Base-by-base conservation (phyloP, 2,113 vertebrate species). In the Cinclus mexicanus region DNA sequence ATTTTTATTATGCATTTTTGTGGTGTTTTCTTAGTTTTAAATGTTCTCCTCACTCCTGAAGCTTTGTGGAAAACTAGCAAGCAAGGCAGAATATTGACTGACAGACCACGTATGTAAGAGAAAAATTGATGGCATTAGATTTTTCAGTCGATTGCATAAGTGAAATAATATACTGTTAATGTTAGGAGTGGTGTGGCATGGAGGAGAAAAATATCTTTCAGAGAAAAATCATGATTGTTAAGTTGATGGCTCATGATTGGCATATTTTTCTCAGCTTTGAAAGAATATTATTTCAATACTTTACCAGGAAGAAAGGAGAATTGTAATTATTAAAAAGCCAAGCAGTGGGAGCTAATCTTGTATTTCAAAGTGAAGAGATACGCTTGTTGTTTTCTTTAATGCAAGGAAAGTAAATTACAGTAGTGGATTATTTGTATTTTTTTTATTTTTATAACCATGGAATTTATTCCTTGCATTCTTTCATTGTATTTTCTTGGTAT, bases 21-120 rank as follows among this genome's bases (percentile, higher is more conserved):
- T 68, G 39, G 7, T 22, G 75, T 75, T 81, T 87, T 87, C 35
- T 67, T 83, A 49, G 25, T 83, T 90, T 93, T 82, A 83, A 87
- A 79, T 0, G 1, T 76, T 69, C 7, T 55, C 4, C 44, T 87
- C 22, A 24, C 13, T 52, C 47, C 31, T 60, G 21, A 31, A 65
- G n/a, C 63, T 87, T 81, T 78, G 17, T 84, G 31, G 60, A 94
- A 71, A 87, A 21, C 25, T 59, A 28, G 16, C 10, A 92, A 89
- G 55, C 6, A 60, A 93, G 24, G 35, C 13, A 90, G 68, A 52
- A 37, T 85, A 94, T 91, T 97, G 95, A 94, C 65, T 89, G 93
- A 64, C 61, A 93, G 70, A 76, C 17, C 29, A 59, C 31, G 39
- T 12, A 56, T 12, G 49, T 82, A 69, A 61, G 37, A 82, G n/a